Evolutionary conservation across 2,797 vertebrate genomes (phyloP).

Genomic region (Xiphorhynchus erythropygius): DNA sequence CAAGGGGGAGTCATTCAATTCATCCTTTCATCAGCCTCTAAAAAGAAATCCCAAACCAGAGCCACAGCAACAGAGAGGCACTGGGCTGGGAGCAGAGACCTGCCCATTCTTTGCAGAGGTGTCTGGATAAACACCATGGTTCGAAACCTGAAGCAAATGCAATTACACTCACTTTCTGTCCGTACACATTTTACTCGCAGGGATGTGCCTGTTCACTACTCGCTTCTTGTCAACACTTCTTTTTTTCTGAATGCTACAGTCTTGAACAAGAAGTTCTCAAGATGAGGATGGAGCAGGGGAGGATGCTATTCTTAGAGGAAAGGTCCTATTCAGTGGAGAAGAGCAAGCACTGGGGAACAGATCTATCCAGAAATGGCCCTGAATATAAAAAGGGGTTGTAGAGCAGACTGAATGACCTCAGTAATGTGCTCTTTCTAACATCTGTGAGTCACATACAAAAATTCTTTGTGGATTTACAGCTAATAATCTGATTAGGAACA

Average conservation of each 20-base stretch:
- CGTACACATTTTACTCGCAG: neutral
- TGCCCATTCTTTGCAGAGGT: rapidly evolving
- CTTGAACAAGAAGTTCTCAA: conserved; percentile 52
- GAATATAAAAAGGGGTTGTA: neutral
- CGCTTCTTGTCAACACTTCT: conserved; percentile 2
- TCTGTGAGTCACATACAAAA: conserved; percentile 37
- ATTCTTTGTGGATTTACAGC: conserved; percentile 37
- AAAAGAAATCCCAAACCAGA: neutral
- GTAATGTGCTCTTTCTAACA: conserved; percentile 23
- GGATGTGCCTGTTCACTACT: conserved; percentile 37
- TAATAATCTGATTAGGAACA: conserved; percentile 40
- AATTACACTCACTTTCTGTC: neutral
- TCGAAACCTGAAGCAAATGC: neutral
- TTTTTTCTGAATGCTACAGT: neutral
- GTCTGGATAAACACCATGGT: neutral
- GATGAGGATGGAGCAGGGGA: conserved; percentile 45
- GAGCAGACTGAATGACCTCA: conserved; percentile 36
- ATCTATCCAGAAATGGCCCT: conserved; percentile 34
- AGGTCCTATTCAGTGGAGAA: conserved; percentile 42
- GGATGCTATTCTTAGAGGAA: conserved; percentile 65
- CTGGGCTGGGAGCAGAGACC: neutral
- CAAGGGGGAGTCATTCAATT: rapidly evolving
- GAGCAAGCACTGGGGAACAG: neutral
- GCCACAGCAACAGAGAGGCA: rapidly evolving
- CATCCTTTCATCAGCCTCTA: neutral